Percentiles rank a stretch among this genome's conserved stretches.
Evolutionary conservation across 2,113 vertebrate species (phyloP).

Genomic region (Tricholaema leucomelas): DNA sequence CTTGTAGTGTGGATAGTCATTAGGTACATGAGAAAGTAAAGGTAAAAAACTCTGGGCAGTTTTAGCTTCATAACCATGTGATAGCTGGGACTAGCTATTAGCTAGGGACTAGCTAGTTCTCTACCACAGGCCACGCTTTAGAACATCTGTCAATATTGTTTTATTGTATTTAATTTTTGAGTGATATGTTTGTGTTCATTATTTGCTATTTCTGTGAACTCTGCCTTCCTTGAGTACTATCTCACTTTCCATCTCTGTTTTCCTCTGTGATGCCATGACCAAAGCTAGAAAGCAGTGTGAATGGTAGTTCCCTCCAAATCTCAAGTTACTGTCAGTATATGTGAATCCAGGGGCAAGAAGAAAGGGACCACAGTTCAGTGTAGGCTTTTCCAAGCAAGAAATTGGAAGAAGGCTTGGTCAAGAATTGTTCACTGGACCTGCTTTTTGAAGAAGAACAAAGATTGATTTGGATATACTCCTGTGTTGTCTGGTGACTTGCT

Average conservation of each 20-base stretch:
- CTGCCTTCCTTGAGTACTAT: background rate
- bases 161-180: background rate
- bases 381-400: background rate
- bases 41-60: slow-evolving; percentile 11
- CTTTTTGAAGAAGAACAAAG: background rate
- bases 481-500: background rate
- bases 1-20: background rate
- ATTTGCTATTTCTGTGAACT: background rate
- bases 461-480: background rate
- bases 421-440: background rate
- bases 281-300: background rate
- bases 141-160: background rate
- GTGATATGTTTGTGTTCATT: background rate
- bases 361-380: background rate
- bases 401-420: background rate
- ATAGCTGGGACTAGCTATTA: background rate
- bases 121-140: background rate
- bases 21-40: slow-evolving; percentile 18
- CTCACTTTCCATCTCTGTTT: background rate
- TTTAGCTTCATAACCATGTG: background rate
- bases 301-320: background rate
- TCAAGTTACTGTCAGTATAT: background rate
- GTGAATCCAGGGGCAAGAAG: background rate
- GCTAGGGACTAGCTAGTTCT: background rate
- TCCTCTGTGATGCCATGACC: background rate